Percentiles rank a stretch among this genome's conserved stretches.
phyloP scores from a whole-genome alignment of 2,113 vertebrate genomes.

The Eulemur rufifrons region DNA sequence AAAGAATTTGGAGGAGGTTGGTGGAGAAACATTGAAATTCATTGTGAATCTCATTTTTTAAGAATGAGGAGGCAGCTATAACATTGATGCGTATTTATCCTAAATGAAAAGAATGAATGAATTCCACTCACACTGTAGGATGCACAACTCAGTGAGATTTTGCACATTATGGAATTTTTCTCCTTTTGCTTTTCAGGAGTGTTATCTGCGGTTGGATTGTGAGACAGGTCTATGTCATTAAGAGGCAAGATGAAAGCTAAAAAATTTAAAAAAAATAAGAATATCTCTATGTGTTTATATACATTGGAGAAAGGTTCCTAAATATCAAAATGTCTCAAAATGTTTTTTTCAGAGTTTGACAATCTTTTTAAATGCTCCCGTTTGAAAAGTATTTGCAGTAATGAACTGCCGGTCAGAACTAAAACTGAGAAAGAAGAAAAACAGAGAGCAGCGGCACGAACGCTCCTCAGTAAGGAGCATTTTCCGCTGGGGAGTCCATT shows the following conservation, averaged over 20 bases:
- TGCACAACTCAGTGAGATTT: slow-evolving; percentile 32
- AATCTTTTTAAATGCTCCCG: slow-evolving; percentile 59
- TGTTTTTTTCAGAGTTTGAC: slow-evolving; percentile 61
- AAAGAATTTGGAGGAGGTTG: slow-evolving; percentile 72
- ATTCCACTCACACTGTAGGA: slow-evolving; percentile 4
- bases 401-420: slow-evolving; percentile 73
- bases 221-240: slow-evolving; percentile 53
- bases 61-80: slow-evolving; percentile 72
- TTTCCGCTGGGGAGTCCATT: slow-evolving; percentile 85
- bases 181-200: slow-evolving; percentile 8
- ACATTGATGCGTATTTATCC: slow-evolving; percentile 72
- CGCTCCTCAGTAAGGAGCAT: slow-evolving; percentile 79
- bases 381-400: slow-evolving; percentile 73
- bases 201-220: neutral
- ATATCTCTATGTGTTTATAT: neutral
- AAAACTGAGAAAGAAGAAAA: slow-evolving; percentile 60
- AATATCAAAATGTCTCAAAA: slow-evolving; percentile 51
- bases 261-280: slow-evolving; percentile 31
- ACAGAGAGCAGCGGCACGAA: slow-evolving; percentile 64
- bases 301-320: slow-evolving; percentile 49
- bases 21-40: slow-evolving; percentile 72
- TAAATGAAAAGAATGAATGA: slow-evolving; percentile 77
- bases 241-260: neutral
- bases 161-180: slow-evolving; percentile 48
- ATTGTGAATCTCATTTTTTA: slow-evolving; percentile 70